Conservation (phyloP, 2,797 vertebrate species). For the Xenentodon cancila region DNA sequence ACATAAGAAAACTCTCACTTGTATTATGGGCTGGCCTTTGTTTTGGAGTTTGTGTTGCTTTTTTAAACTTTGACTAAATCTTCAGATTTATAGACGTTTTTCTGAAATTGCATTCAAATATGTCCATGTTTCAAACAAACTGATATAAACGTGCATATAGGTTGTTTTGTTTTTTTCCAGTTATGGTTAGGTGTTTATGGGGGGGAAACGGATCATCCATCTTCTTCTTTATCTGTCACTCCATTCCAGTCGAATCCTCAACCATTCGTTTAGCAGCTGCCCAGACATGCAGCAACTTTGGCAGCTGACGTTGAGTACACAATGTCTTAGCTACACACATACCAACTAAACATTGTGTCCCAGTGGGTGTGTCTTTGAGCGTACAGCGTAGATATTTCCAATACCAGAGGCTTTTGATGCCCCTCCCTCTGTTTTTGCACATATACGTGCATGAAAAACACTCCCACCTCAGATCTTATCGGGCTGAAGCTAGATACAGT, state of each 20-base stretch:
- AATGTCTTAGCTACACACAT: slow-evolving; percentile 27
- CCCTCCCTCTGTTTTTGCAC: slow-evolving; percentile 55
- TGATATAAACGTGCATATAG: no score
- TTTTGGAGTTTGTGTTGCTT: no score
- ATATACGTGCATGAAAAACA: slow-evolving; percentile 29
- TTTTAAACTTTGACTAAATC: no score
- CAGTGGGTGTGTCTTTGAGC: slow-evolving; percentile 26
- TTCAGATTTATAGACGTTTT: background rate
- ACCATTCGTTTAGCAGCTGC: slow-evolving; percentile 68
- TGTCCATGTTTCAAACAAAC: no score
- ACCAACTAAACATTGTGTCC: slow-evolving; percentile 33
- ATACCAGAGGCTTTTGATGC: slow-evolving; percentile 22
- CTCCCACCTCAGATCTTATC: slow-evolving; percentile 46
- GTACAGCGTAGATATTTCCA: slow-evolving; percentile 26
- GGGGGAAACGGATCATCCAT: no score
- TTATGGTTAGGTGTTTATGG: no score
- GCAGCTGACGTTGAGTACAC: slow-evolving; percentile 62
- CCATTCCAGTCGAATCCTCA: slow-evolving; percentile 23
- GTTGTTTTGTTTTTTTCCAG: no score
- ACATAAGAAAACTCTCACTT: no score
- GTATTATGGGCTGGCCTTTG: no score
- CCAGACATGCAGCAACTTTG: slow-evolving; percentile 65
- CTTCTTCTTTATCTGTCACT: background rate
- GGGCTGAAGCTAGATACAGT: slow-evolving; percentile 26
- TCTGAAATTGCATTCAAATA: background rate